A percentile compares a stretch with the other conserved stretches of the same genome.
Conservation (phyloP, 2,797 vertebrate species). For the Carduelis carduelis region DNA sequence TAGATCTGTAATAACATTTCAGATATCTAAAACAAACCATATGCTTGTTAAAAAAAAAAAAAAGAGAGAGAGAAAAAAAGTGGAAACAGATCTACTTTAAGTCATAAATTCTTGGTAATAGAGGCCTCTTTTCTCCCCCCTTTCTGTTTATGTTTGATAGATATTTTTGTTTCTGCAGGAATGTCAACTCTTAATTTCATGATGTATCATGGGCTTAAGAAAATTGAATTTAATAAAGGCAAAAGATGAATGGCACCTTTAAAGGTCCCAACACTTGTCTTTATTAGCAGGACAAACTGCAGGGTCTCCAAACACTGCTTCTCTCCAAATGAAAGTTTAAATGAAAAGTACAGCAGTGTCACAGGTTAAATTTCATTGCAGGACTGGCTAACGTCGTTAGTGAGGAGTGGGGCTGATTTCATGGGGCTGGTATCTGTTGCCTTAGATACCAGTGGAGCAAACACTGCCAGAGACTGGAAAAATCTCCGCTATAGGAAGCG, state of each 20-base stretch:
- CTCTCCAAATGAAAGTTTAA: slow-evolving; percentile 83
- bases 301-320: slow-evolving; percentile 78
- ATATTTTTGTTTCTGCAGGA: slow-evolving; percentile 84
- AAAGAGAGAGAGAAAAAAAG: slow-evolving; percentile 25
- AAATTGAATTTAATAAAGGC: slow-evolving; percentile 86
- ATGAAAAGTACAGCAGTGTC: slow-evolving; percentile 82
- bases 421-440: slow-evolving; percentile 76
- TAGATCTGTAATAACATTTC: slow-evolving; percentile 79
- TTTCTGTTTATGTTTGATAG: slow-evolving; percentile 80
- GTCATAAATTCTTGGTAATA: slow-evolving; percentile 79
- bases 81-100: slow-evolving; percentile 79
- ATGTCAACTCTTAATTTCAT: slow-evolving; percentile 85
- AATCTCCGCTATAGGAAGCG: not conserved
- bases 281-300: slow-evolving; percentile 82
- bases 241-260: slow-evolving; percentile 84
- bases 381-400: slow-evolving; percentile 76
- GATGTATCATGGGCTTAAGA: slow-evolving; percentile 80
- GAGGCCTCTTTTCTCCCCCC: slow-evolving; percentile 19
- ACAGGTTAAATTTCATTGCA: slow-evolving; percentile 82
- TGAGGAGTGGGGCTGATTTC: slow-evolving; percentile 72
- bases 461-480: slow-evolving; percentile 63
- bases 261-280: slow-evolving; percentile 87
- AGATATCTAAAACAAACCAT: slow-evolving; percentile 79
- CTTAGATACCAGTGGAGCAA: slow-evolving; percentile 72
- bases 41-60: slow-evolving; percentile 69